phyloP scores from a whole-genome alignment of 2,888 invertebrate species.

The Copidosoma aretas region DNA sequence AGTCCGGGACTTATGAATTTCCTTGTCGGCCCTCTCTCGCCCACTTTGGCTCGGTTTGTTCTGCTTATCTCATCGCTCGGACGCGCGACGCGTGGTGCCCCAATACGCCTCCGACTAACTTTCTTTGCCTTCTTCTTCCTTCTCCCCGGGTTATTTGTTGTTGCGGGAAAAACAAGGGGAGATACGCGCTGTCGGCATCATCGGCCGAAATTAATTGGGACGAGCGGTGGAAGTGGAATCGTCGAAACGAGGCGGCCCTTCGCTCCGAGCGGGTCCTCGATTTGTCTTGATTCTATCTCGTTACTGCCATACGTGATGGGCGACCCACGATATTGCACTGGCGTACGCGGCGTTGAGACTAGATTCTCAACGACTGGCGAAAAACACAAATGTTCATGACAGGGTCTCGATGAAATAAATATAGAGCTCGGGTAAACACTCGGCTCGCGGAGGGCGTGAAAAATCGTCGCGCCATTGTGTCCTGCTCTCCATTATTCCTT shows the following conservation, averaged over 20 bases:
- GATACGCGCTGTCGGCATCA: constrained; percentile 12
- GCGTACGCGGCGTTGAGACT: background rate
- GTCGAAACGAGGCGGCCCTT: background rate
- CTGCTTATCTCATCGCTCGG: background rate
- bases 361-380: background rate
- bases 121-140: background rate
- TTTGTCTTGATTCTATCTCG: background rate
- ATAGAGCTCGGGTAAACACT: background rate
- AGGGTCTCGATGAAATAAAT: background rate
- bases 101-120: background rate
- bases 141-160: constrained; percentile 4
- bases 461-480: constrained; percentile 29
- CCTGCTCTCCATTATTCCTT: constrained; percentile 29
- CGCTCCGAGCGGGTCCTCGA: background rate
- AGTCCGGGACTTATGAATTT: constrained; percentile 41
- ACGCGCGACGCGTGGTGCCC: constrained; percentile 7
- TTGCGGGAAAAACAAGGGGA: constrained; percentile 21
- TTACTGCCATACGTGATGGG: background rate
- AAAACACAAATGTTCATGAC: constrained; percentile 16
- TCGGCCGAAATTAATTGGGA: constrained; percentile 25
- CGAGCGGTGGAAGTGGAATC: constrained; percentile 8
- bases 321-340: background rate
- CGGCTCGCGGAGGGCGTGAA: constrained; percentile 16
- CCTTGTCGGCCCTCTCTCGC: constrained; percentile 25
- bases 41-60: constrained; percentile 7